Base-by-base conservation (phyloP, 2,888 invertebrate genomes). In the Tolmerus cingulatus region DNA sequence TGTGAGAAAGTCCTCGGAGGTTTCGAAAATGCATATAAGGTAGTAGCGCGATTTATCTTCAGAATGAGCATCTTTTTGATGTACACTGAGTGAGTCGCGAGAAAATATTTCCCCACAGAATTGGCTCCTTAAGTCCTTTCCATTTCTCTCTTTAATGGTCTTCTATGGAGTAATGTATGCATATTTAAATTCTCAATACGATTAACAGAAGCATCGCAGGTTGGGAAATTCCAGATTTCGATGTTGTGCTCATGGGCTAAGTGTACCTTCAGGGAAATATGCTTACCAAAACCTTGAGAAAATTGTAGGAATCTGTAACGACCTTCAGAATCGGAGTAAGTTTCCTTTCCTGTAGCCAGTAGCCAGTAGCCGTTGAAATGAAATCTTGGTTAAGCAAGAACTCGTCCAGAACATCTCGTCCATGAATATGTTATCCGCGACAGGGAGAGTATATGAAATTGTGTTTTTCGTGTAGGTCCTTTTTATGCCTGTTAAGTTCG, bases 301-400 rank as follows among this genome's bases (percentile, higher is more conserved):
- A 90, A 90, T 78, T 89, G 89, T 7, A 90, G 90, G 76, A 90
- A 90, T 34, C 88, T 88, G 87, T 89, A 90, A 14, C 74, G 84
- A n/a, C 23, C 74, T n/a, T 55, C 19, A n/a, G 57, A 55, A 46
- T 40, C 23, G 1, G 34, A 40, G 7, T 14, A 27, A 16, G 14
- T 34, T 14, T 57, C 74, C 16, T 23, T 40, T 12, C 46, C 12
- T 12, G 14, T 27, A n/a, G n/a, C n/a, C n/a, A n/a, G n/a, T n/a
- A n/a, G n/a, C n/a, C n/a, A n/a, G 57, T 89, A 90, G 87, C 90
- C 90, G 1, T 90, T 90, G 86, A 90, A 90, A 79, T 90, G 88
- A 88, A 90, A 90, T 4, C 89, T 89, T 90, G 89, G 2, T 89
- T 88, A 84, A 89, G 89, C 3, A 86, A 86, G 3, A 86, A 55